Evolutionary conservation across 2,113 vertebrate species (phyloP).

Genomic region (Ameiurus melas): DNA sequence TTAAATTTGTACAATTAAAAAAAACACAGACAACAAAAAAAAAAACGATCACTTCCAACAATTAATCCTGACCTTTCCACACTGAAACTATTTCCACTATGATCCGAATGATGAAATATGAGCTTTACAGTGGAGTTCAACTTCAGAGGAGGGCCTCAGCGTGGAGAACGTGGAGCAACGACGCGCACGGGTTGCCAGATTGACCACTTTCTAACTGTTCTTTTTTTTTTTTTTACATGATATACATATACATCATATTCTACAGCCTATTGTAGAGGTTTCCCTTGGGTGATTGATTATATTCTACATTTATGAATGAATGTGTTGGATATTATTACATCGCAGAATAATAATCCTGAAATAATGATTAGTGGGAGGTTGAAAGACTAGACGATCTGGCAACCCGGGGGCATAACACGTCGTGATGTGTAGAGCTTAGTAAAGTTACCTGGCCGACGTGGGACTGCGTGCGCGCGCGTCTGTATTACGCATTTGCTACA

Average conservation of each 20-base stretch:
- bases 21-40: no score
- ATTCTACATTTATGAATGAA: no score
- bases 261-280: background rate
- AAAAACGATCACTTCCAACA: background rate
- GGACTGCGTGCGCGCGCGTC: background rate
- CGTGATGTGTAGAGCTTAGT: background rate
- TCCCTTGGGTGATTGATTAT: background rate
- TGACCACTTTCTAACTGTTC: rapidly evolving
- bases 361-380: no score
- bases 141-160: background rate
- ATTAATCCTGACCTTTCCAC: background rate
- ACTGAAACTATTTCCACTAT: background rate
- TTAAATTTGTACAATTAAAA: background rate
- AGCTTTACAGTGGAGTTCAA: background rate
- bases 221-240: no score
- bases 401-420: background rate
- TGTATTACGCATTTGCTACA: background rate
- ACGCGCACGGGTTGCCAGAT: slow-evolving; percentile 8
- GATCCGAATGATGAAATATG: slow-evolving; percentile 2
- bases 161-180: background rate
- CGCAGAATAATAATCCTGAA: no score
- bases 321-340: no score
- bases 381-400: no score
- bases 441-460: slow-evolving; percentile 30
- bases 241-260: background rate